phyloP scores from a whole-genome alignment of 2,113 vertebrate genomes.

The Pipa parva region DNA sequence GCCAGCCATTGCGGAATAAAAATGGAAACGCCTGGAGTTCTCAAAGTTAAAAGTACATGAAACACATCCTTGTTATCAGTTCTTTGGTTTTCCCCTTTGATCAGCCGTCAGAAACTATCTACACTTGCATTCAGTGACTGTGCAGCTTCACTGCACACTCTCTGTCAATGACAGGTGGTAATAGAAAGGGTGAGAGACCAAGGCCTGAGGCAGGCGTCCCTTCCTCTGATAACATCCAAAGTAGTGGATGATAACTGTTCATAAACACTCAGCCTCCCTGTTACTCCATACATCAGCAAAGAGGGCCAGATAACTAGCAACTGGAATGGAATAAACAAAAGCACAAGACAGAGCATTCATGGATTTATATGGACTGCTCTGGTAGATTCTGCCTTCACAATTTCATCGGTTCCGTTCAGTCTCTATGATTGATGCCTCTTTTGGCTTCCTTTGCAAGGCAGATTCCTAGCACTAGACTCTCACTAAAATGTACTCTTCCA shows the following conservation, averaged over 20 bases:
- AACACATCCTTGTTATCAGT: conserved; percentile 78
- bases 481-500: conserved; percentile 20
- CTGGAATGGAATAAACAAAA: conserved; percentile 56
- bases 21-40: conserved; percentile 65
- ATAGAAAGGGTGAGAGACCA: conserved; percentile 80
- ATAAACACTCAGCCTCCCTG: conserved; percentile 71
- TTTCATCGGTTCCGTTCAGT: conserved; percentile 59
- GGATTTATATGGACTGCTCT: conserved; percentile 63
- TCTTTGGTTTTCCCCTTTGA: conserved; percentile 81
- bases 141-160: conserved; percentile 76
- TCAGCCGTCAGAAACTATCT: conserved; percentile 89
- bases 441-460: conserved; percentile 47
- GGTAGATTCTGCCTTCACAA: conserved; percentile 60
- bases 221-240: conserved; percentile 71
- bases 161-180: conserved; percentile 81
- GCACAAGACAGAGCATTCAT: conserved; percentile 49
- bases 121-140: conserved; percentile 62
- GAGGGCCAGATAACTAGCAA: conserved; percentile 66
- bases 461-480: conserved; percentile 55
- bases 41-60: conserved; percentile 73
- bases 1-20: conserved; percentile 56
- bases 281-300: conserved; percentile 72
- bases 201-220: conserved; percentile 69
- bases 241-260: conserved; percentile 67
- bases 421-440: conserved; percentile 66